Evolutionary conservation across 1,140 invertebrate genomes (phyloP), one percentile per base, ranked within the genome.

Genomic region (Tetramorium parvispinum): DNA sequence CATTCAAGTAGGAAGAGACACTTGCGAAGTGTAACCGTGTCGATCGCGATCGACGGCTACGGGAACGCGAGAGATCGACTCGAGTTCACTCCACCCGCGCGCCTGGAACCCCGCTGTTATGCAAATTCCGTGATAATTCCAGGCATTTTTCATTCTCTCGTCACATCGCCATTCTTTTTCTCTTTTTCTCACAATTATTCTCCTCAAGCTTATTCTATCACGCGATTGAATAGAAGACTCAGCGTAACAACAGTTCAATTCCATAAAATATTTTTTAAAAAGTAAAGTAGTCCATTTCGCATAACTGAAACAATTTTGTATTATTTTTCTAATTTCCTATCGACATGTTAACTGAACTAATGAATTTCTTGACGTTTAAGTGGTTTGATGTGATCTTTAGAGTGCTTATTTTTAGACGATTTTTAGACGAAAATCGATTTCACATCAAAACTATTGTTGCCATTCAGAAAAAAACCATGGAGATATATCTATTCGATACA

Each of bases 51-150:
- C 68, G 68, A 75, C 68, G 40, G 13, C 21, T 21, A 40, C 55
- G 59, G 13, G 40, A 43, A 43, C 18, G 37, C 53, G 66, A 82
- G 66, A 59, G 24, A 73, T 57, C 66, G 66, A 82, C 79, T 43
- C 78, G 37, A 81, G 18, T 66, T n/a, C 5, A 11, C n/a, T 40
- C 32, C 32, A 13, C 5, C n/a, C 49, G 37, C 10, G n/a, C 8
- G 8, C 32, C 40, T 11, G 18, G 27, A 83, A 40, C 11, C 40
- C n/a, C 40, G 51, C 57, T 78, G 66, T 86, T 88, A 86, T 88
- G 85, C 61, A 85, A 86, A 87, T 86, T 79, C 46, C 75, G 21
- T 21, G 65, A 68, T 75, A 86, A 88, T 86, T 81, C 70, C 27
- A 43, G 21, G 37, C 57, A 63, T 55, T 86, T 75, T 55, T 46